Percentiles rank a stretch among this genome's conserved stretches.
phyloP scores from a whole-genome alignment of 30 jellyfish, hydroid and myxozoan species.

The Turritopsis dohrnii region DNA sequence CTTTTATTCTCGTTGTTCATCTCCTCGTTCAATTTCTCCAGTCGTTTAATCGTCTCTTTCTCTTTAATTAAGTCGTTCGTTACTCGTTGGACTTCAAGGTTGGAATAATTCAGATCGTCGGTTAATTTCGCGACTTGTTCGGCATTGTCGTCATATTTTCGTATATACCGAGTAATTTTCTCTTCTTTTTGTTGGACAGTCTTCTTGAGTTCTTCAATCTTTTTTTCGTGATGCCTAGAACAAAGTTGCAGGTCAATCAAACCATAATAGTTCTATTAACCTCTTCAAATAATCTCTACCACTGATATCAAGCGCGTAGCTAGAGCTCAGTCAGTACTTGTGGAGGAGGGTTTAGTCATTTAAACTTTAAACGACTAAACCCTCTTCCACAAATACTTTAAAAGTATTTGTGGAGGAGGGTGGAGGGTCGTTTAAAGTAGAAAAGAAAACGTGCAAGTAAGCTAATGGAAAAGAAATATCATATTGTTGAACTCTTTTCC shows the following conservation, averaged over 20 bases:
- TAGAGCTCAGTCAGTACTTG: too few relatives aligned
- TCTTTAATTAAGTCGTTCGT: constrained; percentile 3
- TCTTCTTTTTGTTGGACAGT: constrained; percentile 18
- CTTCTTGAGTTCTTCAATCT: constrained; percentile 20
- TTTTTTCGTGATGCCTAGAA: constrained; percentile 15
- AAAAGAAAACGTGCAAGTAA: too few relatives aligned
- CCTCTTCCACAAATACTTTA: too few relatives aligned
- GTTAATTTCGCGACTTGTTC: constrained; percentile 10
- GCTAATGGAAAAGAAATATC: too few relatives aligned
- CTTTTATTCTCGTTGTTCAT: constrained; percentile 35
- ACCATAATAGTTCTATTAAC: too few relatives aligned
- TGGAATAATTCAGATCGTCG: not conserved
- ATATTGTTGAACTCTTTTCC: too few relatives aligned
- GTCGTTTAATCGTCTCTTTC: not conserved
- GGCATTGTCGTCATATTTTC: not conserved
- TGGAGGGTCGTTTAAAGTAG: too few relatives aligned
- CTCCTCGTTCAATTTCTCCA: constrained; percentile 25
- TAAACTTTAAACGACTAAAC: too few relatives aligned
- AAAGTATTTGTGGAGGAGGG: too few relatives aligned
- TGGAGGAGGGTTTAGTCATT: too few relatives aligned
- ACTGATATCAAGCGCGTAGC: too few relatives aligned
- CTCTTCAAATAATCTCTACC: too few relatives aligned
- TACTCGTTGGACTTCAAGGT: constrained; percentile 15
- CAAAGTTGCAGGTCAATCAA: not conserved
- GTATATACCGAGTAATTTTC: constrained; percentile 3